phyloP scores from a whole-genome alignment of 1,140 invertebrate species.

The Aphis craccivora region DNA sequence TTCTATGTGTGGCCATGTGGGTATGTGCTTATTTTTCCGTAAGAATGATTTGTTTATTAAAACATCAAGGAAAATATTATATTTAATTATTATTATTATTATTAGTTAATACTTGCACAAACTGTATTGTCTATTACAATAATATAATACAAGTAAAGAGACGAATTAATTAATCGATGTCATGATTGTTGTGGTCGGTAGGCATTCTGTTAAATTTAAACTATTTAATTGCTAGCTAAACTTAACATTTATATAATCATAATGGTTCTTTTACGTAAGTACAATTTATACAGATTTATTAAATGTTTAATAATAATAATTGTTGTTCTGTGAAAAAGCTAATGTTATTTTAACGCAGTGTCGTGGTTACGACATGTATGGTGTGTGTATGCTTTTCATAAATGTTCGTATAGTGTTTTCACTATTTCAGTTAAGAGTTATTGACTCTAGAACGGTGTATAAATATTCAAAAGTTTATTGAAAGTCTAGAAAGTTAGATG shows the following conservation, averaged over 20 bases:
- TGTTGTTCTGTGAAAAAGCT: background rate
- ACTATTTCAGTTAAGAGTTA: background rate
- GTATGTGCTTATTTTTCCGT: background rate
- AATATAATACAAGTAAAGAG: background rate
- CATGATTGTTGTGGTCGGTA: background rate
- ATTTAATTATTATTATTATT: too few species aligned
- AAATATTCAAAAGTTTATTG: constrained; percentile 17
- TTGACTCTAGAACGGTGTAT: background rate
- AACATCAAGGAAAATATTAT: too few species aligned
- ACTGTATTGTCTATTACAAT: background rate
- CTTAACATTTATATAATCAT: background rate
- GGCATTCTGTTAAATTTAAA: background rate
- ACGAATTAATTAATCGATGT: background rate
- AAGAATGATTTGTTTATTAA: background rate
- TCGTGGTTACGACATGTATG: background rate
- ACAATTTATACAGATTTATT: background rate
- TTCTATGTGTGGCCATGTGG: background rate
- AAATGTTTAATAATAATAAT: background rate
- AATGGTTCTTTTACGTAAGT: background rate
- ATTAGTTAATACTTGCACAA: background rate
- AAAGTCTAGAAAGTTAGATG: background rate
- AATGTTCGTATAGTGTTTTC: background rate
- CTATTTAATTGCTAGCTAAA: background rate
- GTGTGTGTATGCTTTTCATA: background rate
- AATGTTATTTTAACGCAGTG: background rate